Percentiles rank a stretch among this genome's conserved stretches.
These are phyloP conservation scores for Sorex fumeus DNA, from an alignment of 2,113 vertebrate species.

Conservation along the genomic window DNA sequence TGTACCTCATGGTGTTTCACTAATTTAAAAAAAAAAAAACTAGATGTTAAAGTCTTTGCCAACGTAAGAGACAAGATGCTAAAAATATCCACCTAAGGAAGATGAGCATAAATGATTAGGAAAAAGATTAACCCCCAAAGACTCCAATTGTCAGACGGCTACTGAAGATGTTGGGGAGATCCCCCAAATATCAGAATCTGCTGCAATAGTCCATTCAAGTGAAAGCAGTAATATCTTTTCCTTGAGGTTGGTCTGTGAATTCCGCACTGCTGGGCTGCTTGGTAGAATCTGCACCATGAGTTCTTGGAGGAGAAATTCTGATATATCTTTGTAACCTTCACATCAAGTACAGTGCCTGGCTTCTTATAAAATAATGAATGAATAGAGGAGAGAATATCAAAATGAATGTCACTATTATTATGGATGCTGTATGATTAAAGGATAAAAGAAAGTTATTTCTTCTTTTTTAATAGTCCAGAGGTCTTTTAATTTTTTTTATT, in stretches of 20 bases:
- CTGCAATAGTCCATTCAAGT: no score
- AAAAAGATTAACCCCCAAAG: not conserved
- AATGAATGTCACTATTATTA: not conserved
- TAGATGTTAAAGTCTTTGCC: not conserved
- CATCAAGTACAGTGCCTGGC: not conserved
- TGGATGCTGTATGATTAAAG: slow-evolving; percentile 10
- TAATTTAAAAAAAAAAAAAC: no score
- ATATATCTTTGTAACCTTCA: not conserved
- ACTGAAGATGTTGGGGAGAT: not conserved
- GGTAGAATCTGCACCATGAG: not conserved
- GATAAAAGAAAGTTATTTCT: not conserved
- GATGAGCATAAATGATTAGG: slow-evolving; percentile 36
- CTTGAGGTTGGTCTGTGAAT: no score
- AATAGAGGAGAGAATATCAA: not conserved
- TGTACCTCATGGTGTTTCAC: no score
- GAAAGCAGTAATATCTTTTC: no score
- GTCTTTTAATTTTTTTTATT: no score
- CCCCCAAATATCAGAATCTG: not conserved
- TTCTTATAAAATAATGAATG: slow-evolving; percentile 35
- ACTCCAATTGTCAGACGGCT: not conserved
- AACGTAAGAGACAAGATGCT: slow-evolving; percentile 8
- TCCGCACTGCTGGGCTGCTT: no score
- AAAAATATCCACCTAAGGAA: not conserved
- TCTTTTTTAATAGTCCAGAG: no score
- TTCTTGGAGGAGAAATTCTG: not conserved